Evolutionary conservation across 2,888 invertebrate genomes (phyloP), one percentile per base, ranked within the genome.

Genomic region (Subacronicta megacephala): DNA sequence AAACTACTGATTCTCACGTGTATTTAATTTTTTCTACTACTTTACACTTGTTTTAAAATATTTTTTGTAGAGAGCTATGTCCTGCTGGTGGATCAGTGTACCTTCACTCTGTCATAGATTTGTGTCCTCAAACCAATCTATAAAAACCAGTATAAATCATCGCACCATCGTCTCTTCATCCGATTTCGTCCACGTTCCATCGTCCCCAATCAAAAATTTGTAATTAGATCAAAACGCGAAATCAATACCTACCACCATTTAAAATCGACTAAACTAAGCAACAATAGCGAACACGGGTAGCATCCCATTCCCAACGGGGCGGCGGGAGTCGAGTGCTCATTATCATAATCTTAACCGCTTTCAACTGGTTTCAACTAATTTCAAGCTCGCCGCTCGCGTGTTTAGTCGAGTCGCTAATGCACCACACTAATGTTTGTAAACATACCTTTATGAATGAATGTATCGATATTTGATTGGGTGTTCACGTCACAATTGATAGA

Each of bases 291-390:
- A 73, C 62, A 68, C 73, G 65, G 52, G 74, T 75, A 75, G 73
- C 66, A 68, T 75, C 76, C 76, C 76, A 59, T 49, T 75, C 76
- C 76, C 76, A 61, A 51, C 61, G 73, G 70, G 73, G 70, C 71
- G 65, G 67, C 59, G 50, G 67, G 62, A 75, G 62, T 73, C 62
- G 67, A 75, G 67, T 62, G 58, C 75, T 81, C 79, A 84, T 87
- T 87, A 84, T 70, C 87, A 87, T 87, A 87, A 86, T 86, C 85
- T 87, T 82, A 81, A 82, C 80, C 73, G 71, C 78, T 81, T 80
- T 70, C 59, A 81, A 81, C 80, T 77, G 78, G 80, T 78, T 82
- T 66, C 71, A 62, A 82, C 81, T 84, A 86, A 84, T 85, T 82
- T 81, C 79, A 77, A 76, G 74, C 80, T 78, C 71, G 75, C 75